Conservation (phyloP, 2,113 vertebrate species). For the Microcebus lehilahytsara region DNA sequence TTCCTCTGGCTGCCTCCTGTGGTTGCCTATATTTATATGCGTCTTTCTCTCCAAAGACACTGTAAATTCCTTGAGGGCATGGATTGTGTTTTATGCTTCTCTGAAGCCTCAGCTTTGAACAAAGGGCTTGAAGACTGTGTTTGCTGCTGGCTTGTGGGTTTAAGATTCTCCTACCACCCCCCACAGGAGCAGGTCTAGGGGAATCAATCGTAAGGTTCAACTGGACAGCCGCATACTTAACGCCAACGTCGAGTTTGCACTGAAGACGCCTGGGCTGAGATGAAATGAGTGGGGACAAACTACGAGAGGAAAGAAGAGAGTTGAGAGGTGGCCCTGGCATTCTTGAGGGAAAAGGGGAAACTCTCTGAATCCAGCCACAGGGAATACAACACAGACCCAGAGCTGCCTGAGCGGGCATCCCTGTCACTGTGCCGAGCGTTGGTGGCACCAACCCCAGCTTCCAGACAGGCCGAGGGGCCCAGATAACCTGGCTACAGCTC, state of each 20-base stretch:
- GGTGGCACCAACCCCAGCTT: fast-evolving
- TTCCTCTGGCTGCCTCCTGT: fast-evolving
- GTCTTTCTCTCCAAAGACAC: conserved; percentile 8
- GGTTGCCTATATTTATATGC: fast-evolving
- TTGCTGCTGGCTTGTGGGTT: background rate
- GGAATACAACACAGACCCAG: background rate
- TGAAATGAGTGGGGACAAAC: background rate
- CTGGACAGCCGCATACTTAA: fast-evolving
- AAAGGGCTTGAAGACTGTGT: background rate
- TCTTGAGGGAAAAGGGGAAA: background rate
- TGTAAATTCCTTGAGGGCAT: conserved; percentile 47
- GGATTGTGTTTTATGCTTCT: background rate
- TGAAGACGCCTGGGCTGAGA: background rate
- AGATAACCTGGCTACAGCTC: fast-evolving
- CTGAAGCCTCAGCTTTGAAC: background rate
- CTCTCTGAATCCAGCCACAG: background rate
- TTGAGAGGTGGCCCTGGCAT: fast-evolving
- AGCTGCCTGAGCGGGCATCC: fast-evolving
- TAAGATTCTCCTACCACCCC: background rate
- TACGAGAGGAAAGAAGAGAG: background rate
- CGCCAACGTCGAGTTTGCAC: background rate
- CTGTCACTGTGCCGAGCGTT: fast-evolving
- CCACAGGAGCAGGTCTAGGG: background rate
- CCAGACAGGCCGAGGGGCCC: background rate
- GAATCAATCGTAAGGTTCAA: fast-evolving